Evolutionary conservation across 1,140 invertebrate genomes (phyloP).

Genomic region (Drosophila mauritiana): DNA sequence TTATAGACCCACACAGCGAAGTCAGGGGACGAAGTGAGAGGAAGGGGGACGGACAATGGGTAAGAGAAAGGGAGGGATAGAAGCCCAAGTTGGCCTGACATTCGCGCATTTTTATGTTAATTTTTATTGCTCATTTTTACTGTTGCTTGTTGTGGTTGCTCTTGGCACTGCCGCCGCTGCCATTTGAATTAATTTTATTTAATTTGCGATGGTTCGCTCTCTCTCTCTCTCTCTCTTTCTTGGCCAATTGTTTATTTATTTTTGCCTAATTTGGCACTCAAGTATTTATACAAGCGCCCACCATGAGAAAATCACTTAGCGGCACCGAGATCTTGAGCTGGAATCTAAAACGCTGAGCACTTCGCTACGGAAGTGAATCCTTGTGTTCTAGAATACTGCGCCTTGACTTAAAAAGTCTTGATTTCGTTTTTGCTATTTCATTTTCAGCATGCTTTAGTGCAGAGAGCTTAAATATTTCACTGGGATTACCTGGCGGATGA

Average conservation of each 20-base stretch:
- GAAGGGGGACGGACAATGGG: not conserved
- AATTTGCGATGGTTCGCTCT: conserved; percentile 53
- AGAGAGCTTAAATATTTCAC: not conserved
- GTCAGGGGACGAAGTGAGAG: not conserved
- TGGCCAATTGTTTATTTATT: conserved; percentile 57
- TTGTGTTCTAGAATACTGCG: too few species aligned
- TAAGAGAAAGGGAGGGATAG: not conserved
- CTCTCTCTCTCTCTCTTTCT: not conserved
- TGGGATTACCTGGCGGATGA: not conserved
- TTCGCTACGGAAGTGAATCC: not conserved
- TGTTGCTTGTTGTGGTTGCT: conserved; percentile 25
- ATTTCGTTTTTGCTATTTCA: not conserved
- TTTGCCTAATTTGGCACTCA: conserved; percentile 62
- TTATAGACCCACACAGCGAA: conserved; percentile 29
- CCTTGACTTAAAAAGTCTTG: too few species aligned
- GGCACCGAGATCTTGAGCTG: not conserved
- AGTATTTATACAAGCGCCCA: conserved; percentile 1
- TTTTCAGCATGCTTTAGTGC: not conserved
- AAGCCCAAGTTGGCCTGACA: conserved; percentile 13
- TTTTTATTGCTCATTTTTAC: conserved; percentile 57
- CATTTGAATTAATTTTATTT: conserved; percentile 79
- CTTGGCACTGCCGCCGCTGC: conserved; percentile 20
- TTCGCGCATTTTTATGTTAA: conserved; percentile 52
- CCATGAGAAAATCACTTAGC: not conserved
- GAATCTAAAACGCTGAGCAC: not conserved